A percentile compares a stretch with the other conserved stretches of the same genome.
Conservation (phyloP, 2,113 vertebrate species). For the Hucho hucho region DNA sequence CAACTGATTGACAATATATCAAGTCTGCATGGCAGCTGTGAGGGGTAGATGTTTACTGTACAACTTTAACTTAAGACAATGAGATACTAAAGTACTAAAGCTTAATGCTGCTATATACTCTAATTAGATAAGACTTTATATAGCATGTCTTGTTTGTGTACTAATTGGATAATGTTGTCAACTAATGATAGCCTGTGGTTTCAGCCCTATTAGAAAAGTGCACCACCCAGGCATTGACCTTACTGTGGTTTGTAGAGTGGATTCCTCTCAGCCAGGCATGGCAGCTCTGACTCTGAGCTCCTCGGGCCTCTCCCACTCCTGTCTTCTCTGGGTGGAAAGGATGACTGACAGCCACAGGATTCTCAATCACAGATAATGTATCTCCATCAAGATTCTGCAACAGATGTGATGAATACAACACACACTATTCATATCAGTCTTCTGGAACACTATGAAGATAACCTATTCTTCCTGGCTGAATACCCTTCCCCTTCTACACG, state of each 20-base stretch:
- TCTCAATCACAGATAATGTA: constrained; percentile 51
- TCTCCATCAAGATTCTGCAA: constrained; percentile 63
- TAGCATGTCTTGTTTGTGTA: neutral
- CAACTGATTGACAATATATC: neutral
- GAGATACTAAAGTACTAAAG: too few relatives aligned
- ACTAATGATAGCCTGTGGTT: constrained; percentile 8
- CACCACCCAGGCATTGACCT: constrained; percentile 22
- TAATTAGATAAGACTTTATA: too few relatives aligned
- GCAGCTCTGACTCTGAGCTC: constrained; percentile 33
- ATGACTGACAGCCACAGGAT: constrained; percentile 49
- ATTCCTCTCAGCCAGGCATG: constrained; percentile 53
- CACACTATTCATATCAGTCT: neutral
- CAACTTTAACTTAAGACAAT: neutral
- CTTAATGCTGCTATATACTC: too few relatives aligned
- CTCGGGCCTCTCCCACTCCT: constrained; percentile 17
- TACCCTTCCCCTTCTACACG: neutral
- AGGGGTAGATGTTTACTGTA: neutral
- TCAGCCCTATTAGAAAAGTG: neutral
- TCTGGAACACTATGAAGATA: neutral
- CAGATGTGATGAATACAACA: constrained; percentile 26
- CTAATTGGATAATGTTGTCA: neutral
- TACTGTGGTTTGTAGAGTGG: constrained; percentile 55
- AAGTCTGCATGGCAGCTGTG: neutral
- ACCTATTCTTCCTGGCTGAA: neutral
- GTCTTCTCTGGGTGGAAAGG: constrained; percentile 14